Conservation (phyloP, 2,113 vertebrate species). For the Spheniscus mendiculus region DNA sequence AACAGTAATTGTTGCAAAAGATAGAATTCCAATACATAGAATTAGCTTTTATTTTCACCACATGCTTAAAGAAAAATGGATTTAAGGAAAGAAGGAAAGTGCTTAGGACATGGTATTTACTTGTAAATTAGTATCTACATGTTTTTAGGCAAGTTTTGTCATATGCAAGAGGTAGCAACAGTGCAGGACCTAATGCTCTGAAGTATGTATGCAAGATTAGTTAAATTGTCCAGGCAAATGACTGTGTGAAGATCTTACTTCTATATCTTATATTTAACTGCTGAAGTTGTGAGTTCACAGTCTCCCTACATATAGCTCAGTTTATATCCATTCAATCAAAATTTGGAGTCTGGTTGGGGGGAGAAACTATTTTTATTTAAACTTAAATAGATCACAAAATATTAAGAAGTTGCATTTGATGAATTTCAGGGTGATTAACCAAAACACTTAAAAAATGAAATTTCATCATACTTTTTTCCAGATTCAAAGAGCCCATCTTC, state of each 20-base stretch:
- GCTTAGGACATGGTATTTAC: neutral
- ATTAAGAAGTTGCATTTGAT: neutral
- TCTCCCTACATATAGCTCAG: neutral
- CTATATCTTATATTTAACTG: neutral
- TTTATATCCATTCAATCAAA: neutral
- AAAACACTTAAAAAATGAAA: neutral
- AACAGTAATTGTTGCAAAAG: neutral
- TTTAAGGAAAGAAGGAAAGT: neutral
- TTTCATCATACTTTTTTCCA: constrained; percentile 27
- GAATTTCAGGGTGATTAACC: neutral
- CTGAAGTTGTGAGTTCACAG: neutral
- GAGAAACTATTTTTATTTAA: neutral
- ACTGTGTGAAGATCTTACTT: neutral
- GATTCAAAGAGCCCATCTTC: constrained; percentile 82
- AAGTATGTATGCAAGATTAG: neutral
- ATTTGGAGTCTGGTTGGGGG: neutral
- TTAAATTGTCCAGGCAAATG: neutral
- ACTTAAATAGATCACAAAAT: neutral
- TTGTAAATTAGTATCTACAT: neutral
- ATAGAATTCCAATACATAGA: fast-evolving
- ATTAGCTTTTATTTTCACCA: neutral
- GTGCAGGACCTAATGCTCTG: neutral
- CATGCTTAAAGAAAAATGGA: neutral
- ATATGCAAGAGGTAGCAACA: neutral
- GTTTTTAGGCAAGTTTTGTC: neutral